A percentile compares a stretch with the other conserved stretches of the same genome.
Evolutionary conservation across 2,113 vertebrate species (phyloP).

Genomic region (Pyrgilauda ruficollis): DNA sequence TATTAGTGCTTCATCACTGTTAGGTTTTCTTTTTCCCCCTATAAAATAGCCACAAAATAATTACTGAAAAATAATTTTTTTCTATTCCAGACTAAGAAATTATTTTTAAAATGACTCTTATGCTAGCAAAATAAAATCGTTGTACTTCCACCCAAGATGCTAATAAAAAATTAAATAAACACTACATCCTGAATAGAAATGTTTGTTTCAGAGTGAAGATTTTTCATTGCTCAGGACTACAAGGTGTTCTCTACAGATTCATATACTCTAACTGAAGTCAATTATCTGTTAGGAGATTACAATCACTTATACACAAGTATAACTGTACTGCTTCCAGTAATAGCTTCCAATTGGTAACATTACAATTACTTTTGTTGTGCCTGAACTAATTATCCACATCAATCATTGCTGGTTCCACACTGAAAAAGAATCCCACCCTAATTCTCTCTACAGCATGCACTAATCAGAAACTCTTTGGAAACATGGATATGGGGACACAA

Average conservation of each 20-base stretch:
- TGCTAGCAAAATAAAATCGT: background rate
- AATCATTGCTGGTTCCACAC: background rate
- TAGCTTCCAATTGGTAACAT: background rate
- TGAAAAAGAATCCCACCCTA: background rate
- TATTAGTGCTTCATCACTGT: background rate
- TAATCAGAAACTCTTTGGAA: background rate
- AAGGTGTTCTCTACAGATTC: background rate
- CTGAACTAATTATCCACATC: background rate
- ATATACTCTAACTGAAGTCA: background rate
- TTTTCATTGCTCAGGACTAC: background rate
- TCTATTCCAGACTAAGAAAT: background rate
- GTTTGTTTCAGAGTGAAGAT: background rate
- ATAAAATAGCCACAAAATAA: constrained; percentile 5
- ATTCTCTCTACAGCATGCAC: background rate
- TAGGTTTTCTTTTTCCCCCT: rapidly evolving
- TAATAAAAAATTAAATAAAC: background rate
- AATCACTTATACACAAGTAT: background rate
- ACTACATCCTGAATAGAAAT: background rate
- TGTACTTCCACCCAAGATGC: background rate
- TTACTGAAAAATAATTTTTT: background rate
- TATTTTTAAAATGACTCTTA: background rate
- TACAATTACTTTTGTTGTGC: background rate
- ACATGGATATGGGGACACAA: rapidly evolving
- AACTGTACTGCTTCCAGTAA: background rate
- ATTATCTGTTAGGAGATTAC: background rate